Evolutionary conservation across 2,797 vertebrate genomes (phyloP).

Genomic region (Scolopax rusticola): DNA sequence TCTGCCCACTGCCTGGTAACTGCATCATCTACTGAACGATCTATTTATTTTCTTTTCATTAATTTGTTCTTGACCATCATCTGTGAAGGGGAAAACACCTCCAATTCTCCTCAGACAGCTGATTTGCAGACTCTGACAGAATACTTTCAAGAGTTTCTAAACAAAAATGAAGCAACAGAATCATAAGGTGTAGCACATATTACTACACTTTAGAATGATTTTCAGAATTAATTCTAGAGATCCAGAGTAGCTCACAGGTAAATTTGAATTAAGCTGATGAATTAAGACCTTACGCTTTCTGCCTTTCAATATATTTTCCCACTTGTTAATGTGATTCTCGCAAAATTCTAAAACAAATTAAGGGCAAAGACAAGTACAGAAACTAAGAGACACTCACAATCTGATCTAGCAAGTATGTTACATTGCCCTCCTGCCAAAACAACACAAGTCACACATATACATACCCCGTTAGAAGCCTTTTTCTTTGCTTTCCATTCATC

Average conservation of each 20-base stretch:
- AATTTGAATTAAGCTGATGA: neutral
- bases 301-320: neutral
- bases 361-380: neutral
- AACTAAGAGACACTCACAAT: neutral
- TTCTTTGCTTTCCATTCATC: constrained; percentile 99
- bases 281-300: neutral
- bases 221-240: neutral
- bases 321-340: neutral
- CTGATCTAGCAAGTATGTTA: neutral
- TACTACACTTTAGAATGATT: neutral
- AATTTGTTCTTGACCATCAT: neutral
- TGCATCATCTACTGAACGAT: neutral
- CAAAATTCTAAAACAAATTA: neutral
- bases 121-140: neutral
- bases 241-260: neutral
- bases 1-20: neutral
- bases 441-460: constrained; percentile 24
- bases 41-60: neutral
- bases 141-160: neutral
- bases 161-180: neutral
- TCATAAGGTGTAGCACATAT: neutral
- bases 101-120: neutral
- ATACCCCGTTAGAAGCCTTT: constrained; percentile 93
- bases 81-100: neutral
- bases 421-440: neutral